A percentile compares a stretch with the other conserved stretches of the same genome.
Conservation (phyloP, 2,113 vertebrate species). For the Plestiodon gilberti region DNA sequence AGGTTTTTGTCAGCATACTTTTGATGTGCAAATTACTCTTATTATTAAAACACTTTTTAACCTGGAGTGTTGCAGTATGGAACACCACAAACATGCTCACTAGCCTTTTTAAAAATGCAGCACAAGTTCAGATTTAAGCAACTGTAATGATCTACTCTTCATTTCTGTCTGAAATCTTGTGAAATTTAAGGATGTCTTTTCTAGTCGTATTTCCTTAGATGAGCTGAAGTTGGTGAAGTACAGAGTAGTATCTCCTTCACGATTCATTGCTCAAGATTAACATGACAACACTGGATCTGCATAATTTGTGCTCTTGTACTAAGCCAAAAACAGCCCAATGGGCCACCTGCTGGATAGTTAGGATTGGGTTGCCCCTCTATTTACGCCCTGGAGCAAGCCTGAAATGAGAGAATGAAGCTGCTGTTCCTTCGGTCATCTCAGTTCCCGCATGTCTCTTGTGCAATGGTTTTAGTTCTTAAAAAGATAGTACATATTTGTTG, state of each 20-base stretch:
- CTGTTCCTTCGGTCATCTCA: too few species aligned
- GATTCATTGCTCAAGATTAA: neutral
- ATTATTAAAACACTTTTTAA: neutral
- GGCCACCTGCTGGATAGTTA: too few species aligned
- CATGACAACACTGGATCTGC: neutral
- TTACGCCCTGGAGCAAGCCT: too few species aligned
- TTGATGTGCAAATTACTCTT: neutral
- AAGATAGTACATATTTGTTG: too few species aligned
- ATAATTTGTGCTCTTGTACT: neutral
- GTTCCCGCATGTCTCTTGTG: too few species aligned
- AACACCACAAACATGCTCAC: neutral
- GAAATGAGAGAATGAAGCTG: too few species aligned
- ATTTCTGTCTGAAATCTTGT: neutral
- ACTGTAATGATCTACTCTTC: neutral
- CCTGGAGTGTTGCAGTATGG: neutral
- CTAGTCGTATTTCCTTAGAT: neutral
- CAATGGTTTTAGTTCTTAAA: too few species aligned
- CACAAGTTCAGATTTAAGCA: neutral
- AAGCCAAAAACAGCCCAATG: neutral
- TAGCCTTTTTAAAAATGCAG: neutral
- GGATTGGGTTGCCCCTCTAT: too few species aligned
- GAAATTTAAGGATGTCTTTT: neutral
- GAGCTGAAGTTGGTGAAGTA: neutral
- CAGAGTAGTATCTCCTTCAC: neutral
- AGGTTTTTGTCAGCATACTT: neutral